These are phyloP conservation scores for Notolepis coatsorum DNA, from an alignment of 2,797 vertebrate species.

Conservation along the genomic window DNA sequence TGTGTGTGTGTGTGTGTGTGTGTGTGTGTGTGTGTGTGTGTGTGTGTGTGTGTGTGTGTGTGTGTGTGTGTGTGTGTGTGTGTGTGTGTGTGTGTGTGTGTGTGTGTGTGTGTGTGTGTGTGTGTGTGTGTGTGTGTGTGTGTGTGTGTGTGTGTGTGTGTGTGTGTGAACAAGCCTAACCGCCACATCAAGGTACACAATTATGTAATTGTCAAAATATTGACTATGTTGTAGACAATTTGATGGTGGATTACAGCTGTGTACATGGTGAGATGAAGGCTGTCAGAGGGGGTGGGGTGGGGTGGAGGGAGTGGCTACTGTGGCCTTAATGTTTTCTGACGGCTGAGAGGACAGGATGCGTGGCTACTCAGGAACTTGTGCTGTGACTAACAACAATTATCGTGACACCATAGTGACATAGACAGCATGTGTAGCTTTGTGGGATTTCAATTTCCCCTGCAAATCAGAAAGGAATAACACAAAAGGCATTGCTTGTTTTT, in stretches of 20 bases:
- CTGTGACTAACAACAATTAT: constrained; percentile 54
- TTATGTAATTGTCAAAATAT: background rate
- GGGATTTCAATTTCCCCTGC: constrained; percentile 14
- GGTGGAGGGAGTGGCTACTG: too few relatives aligned
- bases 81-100: constrained; percentile 15
- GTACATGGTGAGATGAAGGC: constrained; percentile 44
- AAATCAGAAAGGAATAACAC: constrained; percentile 10
- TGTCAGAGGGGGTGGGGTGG: constrained; percentile 41
- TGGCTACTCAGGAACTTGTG: constrained; percentile 60
- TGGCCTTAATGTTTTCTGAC: constrained; percentile 44
- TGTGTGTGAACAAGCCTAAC: too few relatives aligned
- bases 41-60: constrained; percentile 19
- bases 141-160: constrained; percentile 18
- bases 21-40: constrained; percentile 14
- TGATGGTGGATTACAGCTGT: constrained; percentile 53
- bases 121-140: constrained; percentile 12
- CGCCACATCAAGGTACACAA: too few relatives aligned
- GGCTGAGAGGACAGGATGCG: constrained; percentile 39
- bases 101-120: constrained; percentile 15
- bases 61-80: constrained; percentile 19
- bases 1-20: background rate
- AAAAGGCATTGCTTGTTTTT: constrained; percentile 19
- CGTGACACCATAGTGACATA: constrained; percentile 41
- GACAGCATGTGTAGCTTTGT: constrained; percentile 30
- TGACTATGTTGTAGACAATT: background rate